Evolutionary conservation across 2,888 invertebrate species (phyloP), one percentile per base, ranked within the genome.

Genomic region (Drosophila acutilabella): DNA sequence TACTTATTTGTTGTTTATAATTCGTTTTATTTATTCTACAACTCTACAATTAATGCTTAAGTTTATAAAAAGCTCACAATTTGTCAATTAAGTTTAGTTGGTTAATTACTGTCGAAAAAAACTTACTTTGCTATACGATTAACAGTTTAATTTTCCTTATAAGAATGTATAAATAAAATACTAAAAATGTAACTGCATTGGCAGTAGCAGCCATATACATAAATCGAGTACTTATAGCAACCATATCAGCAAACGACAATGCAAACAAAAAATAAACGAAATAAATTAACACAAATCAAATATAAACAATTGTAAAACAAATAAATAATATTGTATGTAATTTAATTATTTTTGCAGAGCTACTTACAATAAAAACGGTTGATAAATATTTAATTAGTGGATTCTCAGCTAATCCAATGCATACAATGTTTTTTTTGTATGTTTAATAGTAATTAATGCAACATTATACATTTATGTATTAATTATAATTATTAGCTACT

Each of bases 191-290:
- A 53, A 71, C 71, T 67, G 60, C 50, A 64, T 13, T 44, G 50
- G 65, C 69, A 38, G 52, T 64, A 47, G 71, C 62, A 44, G 65
- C 80, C 76, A 60, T 60, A 60, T 61, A 53, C 47, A 65, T 14
- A 23, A 33, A 56, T 33, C 52, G 53, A 40, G 52, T 40, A 52
- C 23, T 23, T 11, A 13, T 54, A 54, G 30, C n/a, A 80, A 71
- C 54, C 84, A 82, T 82, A 82, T 82, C 84, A 84, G 76, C 75
- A 78, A 71, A 70, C 71, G 87, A 87, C 72, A 87, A 75, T 87
- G 81, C 69, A 80, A 51, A 52, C n/a, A 74, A 51, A 52, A 47
- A 80, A 71, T 44, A 52, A 51, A 74, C 70, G 52, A 72, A 16
- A 60, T 54, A 58, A 62, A 61, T 20, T 42, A 64, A 62, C 50